Evolutionary conservation across 2,113 vertebrate species (phyloP).

Genomic region (Bambusicola thoracicus): DNA sequence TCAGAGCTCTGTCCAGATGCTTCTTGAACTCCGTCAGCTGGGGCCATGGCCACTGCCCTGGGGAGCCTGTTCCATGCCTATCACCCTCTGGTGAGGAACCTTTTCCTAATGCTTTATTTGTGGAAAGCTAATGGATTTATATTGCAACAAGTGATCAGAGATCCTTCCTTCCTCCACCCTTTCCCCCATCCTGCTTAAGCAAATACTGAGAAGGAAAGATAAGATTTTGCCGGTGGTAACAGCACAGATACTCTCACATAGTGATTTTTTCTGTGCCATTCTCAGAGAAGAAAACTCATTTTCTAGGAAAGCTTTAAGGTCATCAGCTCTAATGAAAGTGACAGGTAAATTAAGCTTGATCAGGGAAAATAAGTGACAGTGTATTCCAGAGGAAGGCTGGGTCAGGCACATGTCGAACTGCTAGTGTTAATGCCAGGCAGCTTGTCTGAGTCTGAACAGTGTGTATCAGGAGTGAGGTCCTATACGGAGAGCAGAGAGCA

Average conservation of each 20-base stretch:
- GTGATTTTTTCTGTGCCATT: neutral
- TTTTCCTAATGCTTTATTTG: neutral
- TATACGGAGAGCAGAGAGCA: neutral
- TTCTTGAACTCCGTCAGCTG: neutral
- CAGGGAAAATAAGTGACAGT: neutral
- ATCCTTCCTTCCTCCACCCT: neutral
- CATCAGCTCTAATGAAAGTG: neutral
- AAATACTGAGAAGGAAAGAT: neutral
- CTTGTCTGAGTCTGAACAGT: neutral
- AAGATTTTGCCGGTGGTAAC: neutral
- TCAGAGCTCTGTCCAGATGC: neutral
- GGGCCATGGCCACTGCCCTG: neutral
- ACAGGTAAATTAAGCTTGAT: slow-evolving; percentile 21
- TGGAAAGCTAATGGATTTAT: neutral
- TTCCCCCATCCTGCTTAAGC: neutral
- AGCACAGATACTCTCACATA: neutral
- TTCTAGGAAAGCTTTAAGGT: neutral
- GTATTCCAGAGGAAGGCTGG: neutral
- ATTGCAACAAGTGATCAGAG: neutral
- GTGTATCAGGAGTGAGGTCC: neutral
- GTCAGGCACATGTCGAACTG: neutral
- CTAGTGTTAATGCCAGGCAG: neutral
- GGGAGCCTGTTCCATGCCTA: neutral
- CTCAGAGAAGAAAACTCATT: neutral
- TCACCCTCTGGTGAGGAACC: neutral